Evolutionary conservation across 2,113 vertebrate genomes (phyloP).

Genomic region (Vireo altiloquus): DNA sequence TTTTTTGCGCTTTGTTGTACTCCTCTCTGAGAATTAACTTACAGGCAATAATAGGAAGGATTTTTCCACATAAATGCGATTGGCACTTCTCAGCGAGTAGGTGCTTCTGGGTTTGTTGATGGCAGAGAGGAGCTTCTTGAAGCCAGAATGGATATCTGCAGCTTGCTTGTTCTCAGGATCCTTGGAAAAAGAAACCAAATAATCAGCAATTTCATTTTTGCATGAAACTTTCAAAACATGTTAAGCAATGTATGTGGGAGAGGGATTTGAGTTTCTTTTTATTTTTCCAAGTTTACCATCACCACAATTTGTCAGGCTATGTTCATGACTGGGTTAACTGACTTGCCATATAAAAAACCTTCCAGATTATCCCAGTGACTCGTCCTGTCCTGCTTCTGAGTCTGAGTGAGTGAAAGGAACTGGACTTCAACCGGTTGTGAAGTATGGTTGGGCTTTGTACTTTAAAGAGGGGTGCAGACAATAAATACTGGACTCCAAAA

Average conservation of each 20-base stretch:
- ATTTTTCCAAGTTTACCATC: neutral
- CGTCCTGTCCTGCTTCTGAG: neutral
- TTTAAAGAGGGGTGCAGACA: neutral
- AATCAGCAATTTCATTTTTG: neutral
- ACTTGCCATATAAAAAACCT: neutral
- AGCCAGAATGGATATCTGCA: constrained; percentile 38
- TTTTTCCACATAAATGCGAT: constrained; percentile 60
- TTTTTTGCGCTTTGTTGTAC: neutral
- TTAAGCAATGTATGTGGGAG: neutral
- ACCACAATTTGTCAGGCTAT: neutral
- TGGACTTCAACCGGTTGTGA: neutral
- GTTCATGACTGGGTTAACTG: neutral
- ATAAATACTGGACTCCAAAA: neutral
- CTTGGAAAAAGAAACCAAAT: constrained; percentile 42
- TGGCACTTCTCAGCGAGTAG: constrained; percentile 62
- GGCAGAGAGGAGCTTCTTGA: constrained; percentile 42
- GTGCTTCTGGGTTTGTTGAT: constrained; percentile 54
- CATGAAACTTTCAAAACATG: neutral
- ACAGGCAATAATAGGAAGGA: constrained; percentile 43
- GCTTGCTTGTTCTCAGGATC: neutral
- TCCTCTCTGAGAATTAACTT: neutral
- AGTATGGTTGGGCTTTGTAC: neutral
- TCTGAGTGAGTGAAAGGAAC: neutral
- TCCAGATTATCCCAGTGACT: neutral
- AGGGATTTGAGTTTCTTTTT: neutral